These are phyloP conservation scores for Ginglymostoma cirratum DNA, from an alignment of 2,113 vertebrate genomes.

Conservation along the genomic window DNA sequence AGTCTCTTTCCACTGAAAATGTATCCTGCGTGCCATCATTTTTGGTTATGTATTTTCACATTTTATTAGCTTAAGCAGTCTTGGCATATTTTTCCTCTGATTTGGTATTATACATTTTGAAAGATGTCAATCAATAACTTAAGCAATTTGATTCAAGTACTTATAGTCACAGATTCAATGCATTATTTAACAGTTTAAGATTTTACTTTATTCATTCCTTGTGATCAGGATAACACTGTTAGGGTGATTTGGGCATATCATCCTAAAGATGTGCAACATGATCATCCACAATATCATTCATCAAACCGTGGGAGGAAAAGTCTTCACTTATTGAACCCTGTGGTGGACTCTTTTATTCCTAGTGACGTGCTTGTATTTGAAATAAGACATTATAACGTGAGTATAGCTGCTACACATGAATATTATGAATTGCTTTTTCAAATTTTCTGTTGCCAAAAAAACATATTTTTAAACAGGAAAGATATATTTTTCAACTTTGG, in stretches of 20 bases:
- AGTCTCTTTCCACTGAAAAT: not conserved
- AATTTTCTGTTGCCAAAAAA: slow-evolving; percentile 1
- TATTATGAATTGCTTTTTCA: slow-evolving; percentile 40
- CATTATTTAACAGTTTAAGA: not conserved
- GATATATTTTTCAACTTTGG: slow-evolving; percentile 15
- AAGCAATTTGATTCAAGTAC: not conserved
- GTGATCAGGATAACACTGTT: slow-evolving; percentile 66
- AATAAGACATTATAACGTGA: slow-evolving; percentile 69
- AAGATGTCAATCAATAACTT: not conserved
- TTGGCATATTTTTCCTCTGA: not conserved
- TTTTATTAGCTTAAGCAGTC: not conserved
- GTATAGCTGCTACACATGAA: slow-evolving; percentile 42
- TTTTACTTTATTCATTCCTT: not conserved
- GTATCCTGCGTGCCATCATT: not conserved
- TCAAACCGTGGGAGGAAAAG: slow-evolving; percentile 71
- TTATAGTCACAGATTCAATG: not conserved
- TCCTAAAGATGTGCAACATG: slow-evolving; percentile 59
- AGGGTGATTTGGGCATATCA: slow-evolving; percentile 80
- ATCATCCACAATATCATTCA: slow-evolving; percentile 66
- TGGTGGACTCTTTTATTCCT: slow-evolving; percentile 49
- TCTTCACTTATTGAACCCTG: slow-evolving; percentile 67
- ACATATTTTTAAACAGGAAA: not conserved
- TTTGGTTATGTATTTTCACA: not conserved
- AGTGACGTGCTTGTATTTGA: slow-evolving; percentile 56
- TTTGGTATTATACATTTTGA: not conserved